A percentile compares a stretch with the other conserved stretches of the same genome.
Evolutionary conservation across 2,888 invertebrate genomes (phyloP).

Genomic region (Epistrophe eligans): DNA sequence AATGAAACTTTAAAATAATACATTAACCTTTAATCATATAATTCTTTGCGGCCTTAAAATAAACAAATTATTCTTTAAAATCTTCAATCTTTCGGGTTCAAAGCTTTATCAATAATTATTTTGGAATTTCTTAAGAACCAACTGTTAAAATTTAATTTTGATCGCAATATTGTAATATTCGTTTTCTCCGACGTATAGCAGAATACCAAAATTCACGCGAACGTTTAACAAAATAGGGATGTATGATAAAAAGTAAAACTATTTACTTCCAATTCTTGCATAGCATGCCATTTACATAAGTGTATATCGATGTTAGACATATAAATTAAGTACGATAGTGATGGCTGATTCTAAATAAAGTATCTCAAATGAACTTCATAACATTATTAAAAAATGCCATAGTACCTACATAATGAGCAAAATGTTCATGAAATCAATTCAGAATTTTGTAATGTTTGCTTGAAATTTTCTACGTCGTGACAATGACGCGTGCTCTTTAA

Average conservation of each 20-base stretch:
- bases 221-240: too few relatives aligned
- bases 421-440: neutral
- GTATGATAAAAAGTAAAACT: neutral
- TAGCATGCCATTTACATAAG: neutral
- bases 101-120: too few relatives aligned
- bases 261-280: neutral
- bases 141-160: too few relatives aligned
- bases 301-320: neutral
- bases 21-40: neutral
- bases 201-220: too few relatives aligned
- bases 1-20: neutral
- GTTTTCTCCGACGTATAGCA: too few relatives aligned
- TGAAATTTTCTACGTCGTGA: neutral
- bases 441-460: neutral
- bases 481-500: neutral
- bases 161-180: too few relatives aligned
- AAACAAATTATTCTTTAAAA: neutral
- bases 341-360: neutral
- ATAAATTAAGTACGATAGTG: neutral
- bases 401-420: neutral
- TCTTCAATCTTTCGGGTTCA: too few relatives aligned
- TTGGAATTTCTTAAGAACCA: too few relatives aligned
- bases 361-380: neutral
- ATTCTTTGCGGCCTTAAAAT: neutral
- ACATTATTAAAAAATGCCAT: neutral